Percentiles rank a stretch among this genome's conserved stretches.
Evolutionary conservation across 2,797 vertebrate genomes (phyloP).

Genomic region (Astyanax mexicanus): DNA sequence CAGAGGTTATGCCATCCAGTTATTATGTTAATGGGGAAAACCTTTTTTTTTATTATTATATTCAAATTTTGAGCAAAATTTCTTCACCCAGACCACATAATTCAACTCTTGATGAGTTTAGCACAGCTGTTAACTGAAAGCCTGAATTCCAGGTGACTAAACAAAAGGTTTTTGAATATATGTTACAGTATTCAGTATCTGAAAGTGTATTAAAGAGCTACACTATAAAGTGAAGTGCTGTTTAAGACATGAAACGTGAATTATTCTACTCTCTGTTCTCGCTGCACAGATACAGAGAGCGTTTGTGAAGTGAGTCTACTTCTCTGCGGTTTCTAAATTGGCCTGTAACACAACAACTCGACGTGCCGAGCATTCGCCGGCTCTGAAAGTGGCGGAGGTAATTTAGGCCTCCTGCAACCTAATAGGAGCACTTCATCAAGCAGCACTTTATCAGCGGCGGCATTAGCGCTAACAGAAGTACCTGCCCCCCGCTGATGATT

Average conservation of each 20-base stretch:
- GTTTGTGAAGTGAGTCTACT: background rate
- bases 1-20: too few species aligned
- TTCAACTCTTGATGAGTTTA: too few species aligned
- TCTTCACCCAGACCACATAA: too few species aligned
- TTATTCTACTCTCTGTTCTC: background rate
- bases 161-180: too few species aligned
- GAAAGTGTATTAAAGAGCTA: too few species aligned
- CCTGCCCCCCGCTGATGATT: slow-evolving; percentile 54
- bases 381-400: background rate
- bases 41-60: too few species aligned
- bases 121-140: too few species aligned
- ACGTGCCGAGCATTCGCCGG: background rate
- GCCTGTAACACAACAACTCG: background rate
- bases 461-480: slow-evolving; percentile 65
- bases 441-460: slow-evolving; percentile 64
- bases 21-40: too few species aligned
- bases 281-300: background rate
- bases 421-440: slow-evolving; percentile 67
- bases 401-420: slow-evolving; percentile 57
- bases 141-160: too few species aligned
- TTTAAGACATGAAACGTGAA: background rate
- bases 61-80: too few species aligned
- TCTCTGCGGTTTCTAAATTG: background rate
- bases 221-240: background rate
- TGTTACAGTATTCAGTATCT: too few species aligned